A percentile compares a stretch with the other conserved stretches of the same genome.
phyloP scores from a whole-genome alignment of 2,113 vertebrate species.

The Panthera uncia region DNA sequence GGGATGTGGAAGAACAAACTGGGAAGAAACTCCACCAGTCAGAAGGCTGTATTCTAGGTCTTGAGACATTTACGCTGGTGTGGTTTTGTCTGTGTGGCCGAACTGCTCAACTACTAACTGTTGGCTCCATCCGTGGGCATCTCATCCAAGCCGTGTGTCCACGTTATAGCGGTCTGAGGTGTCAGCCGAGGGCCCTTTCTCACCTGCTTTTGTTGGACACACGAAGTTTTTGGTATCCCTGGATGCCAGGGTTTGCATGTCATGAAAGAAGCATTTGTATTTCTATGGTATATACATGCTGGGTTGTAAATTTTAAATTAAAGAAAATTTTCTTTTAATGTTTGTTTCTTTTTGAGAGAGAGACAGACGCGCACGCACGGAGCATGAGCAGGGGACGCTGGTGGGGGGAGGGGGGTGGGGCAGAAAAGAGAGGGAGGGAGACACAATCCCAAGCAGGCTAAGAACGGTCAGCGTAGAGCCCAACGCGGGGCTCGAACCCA shows the following conservation, averaged over 20 bases:
- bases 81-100: fast-evolving
- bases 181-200: not conserved
- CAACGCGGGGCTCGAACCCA: too few species aligned
- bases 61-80: fast-evolving
- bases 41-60: fast-evolving
- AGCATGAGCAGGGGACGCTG: too few species aligned
- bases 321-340: too few species aligned
- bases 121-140: not conserved
- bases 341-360: too few species aligned
- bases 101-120: not conserved
- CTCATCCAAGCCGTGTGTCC: too few species aligned
- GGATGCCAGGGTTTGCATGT: not conserved
- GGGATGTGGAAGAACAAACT: too few species aligned
- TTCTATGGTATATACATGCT: not conserved
- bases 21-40: fast-evolving
- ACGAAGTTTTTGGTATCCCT: not conserved
- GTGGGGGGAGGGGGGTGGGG: too few species aligned
- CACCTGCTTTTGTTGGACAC: not conserved
- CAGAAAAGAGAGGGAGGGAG: too few species aligned
- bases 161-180: not conserved
- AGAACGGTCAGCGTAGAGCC: too few species aligned
- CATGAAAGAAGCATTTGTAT: not conserved
- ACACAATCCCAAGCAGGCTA: too few species aligned
- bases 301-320: not conserved
- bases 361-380: too few species aligned